These are phyloP conservation scores for Hetaerina titia DNA, from an alignment of 2,888 invertebrate species.

Conservation along the genomic window DNA sequence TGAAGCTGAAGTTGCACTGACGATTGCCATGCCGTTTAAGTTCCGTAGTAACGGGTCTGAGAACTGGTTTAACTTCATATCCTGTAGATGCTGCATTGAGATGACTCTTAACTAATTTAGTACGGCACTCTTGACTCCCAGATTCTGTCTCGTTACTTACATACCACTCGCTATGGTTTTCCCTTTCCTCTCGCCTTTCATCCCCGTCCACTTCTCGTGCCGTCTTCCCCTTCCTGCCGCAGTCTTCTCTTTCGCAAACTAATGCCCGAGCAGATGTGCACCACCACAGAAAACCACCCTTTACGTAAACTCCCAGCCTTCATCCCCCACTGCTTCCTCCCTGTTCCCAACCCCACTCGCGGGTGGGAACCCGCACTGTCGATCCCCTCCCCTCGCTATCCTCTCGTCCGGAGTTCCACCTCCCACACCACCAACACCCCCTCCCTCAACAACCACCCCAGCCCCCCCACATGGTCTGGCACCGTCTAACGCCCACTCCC, in stretches of 20 bases:
- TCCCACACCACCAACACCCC: background rate
- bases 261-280: conserved; percentile 25
- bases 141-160: background rate
- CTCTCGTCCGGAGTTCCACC: background rate
- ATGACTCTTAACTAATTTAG: conserved; percentile 8
- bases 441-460: background rate
- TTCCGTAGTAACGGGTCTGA: background rate
- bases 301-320: background rate
- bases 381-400: background rate
- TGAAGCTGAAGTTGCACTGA: background rate
- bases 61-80: conserved; percentile 18
- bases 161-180: background rate
- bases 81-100: background rate
- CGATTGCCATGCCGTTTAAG: conserved; percentile 1
- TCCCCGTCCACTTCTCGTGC: background rate
- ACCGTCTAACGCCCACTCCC: background rate
- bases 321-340: background rate
- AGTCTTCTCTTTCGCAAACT: conserved; percentile 14
- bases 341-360: background rate
- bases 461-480: conserved; percentile 35
- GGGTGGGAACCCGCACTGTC: background rate
- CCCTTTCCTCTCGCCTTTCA: background rate
- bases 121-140: background rate
- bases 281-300: conserved; percentile 15
- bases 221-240: background rate